Percentiles rank a stretch among this genome's conserved stretches.
phyloP scores from a whole-genome alignment of 2,888 invertebrate species.

The Melikaiella ostensackeni region DNA sequence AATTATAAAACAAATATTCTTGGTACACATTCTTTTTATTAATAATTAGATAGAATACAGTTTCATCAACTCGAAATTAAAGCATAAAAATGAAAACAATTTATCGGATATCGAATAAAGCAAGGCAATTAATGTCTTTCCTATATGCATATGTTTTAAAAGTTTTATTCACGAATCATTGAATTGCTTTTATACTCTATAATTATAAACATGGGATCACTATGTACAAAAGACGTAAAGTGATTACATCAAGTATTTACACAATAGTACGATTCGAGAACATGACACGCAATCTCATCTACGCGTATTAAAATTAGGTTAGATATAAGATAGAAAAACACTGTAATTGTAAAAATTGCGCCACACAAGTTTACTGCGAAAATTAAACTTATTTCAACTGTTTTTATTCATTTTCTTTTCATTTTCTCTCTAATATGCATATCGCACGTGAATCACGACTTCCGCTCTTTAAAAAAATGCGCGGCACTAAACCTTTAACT shows the following conservation, averaged over 20 bases:
- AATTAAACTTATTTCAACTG: constrained; percentile 12
- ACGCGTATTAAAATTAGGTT: constrained; percentile 21
- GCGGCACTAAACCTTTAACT: constrained; percentile 31
- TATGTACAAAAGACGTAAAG: constrained; percentile 35
- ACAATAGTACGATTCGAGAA: constrained; percentile 18
- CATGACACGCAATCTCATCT: constrained; percentile 1
- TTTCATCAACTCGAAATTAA: constrained; percentile 21
- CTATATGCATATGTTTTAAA: constrained; percentile 23
- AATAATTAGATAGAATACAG: constrained; percentile 1
- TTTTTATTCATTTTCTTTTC: constrained; percentile 7
- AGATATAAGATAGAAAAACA: constrained; percentile 5
- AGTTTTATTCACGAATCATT: constrained; percentile 11
- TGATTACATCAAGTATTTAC: constrained; percentile 36
- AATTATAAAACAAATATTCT: neutral
- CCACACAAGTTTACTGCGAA: neutral
- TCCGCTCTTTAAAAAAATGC: neutral
- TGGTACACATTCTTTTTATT: neutral
- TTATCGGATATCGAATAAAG: constrained; percentile 7
- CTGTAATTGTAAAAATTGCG: constrained; percentile 19
- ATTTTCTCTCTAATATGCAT: neutral
- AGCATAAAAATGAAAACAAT: constrained; percentile 19
- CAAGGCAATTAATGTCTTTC: neutral
- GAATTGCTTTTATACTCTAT: constrained; percentile 27
- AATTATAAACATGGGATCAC: constrained; percentile 33
- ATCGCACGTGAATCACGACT: constrained; percentile 1